Base-by-base conservation (phyloP, 2,113 vertebrate genomes). In the Apaloderma vittatum region DNA sequence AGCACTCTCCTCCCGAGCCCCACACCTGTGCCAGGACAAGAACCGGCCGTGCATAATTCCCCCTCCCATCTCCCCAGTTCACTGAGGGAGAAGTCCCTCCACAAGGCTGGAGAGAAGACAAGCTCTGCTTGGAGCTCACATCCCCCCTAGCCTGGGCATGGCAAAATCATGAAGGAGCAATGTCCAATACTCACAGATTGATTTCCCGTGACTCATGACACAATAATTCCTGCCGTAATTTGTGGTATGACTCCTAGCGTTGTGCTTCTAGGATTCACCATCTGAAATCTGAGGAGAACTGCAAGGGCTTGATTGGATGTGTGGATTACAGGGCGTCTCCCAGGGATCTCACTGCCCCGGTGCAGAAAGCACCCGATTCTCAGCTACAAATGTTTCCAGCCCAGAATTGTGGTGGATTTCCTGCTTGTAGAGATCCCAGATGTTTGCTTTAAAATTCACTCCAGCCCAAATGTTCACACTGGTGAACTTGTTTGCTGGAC, bases 381-480 rank as follows among this genome's bases (percentile, higher is more conserved):
- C 79, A 68, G 58, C 61, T 72, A 63, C 61, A 74, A 88, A 84
- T 19, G 4, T 63, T 94, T 80, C 70, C 92, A 95, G 61, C 57
- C 65, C 34, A 86, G 36, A 54, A 90, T 68, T 57, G 70, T 15
- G 49, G 72, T 92, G 30, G 52, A 57, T 93, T 95, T 94, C 83
- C 94, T 96, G 89, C 91, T 86, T 85, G 88, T 73, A 91, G 58
- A 93, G 43, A 66, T 78, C 91, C 70, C 91, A 95, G 73, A 94
- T 84, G 86, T 94, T 88, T 93, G 81, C 83, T 93, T 92, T 96
- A 92, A 92, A 95, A 91, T 58, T 78, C 86, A 65, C 72, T 81
- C 61, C 54, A 54, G 74, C 83, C 62, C 40, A 62, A 95, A 75
- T 27, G 58, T 75, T 93, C 83, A 78, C 14, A 2, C 79, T 89